A percentile compares a stretch with the other conserved stretches of the same genome.
phyloP scores from a whole-genome alignment of 2,797 vertebrate genomes.

The Enteromius paludinosus region DNA sequence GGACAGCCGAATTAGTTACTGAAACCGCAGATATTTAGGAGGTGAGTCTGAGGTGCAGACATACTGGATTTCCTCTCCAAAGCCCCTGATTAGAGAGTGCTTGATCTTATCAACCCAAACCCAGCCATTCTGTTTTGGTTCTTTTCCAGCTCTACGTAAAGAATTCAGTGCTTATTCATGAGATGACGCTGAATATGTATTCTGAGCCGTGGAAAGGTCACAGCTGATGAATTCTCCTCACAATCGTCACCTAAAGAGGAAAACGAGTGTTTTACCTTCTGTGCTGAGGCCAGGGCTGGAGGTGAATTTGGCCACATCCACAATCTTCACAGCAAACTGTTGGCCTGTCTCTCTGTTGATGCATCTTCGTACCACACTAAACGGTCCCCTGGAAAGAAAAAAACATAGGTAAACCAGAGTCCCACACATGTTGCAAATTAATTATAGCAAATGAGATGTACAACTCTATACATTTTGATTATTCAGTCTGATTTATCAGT shows the following conservation, averaged over 20 bases:
- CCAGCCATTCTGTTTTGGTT: background rate
- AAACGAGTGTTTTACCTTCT: slow-evolving; percentile 84
- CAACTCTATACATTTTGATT: background rate
- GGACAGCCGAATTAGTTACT: background rate
- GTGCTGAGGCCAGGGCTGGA: slow-evolving; percentile 99
- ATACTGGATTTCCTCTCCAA: background rate
- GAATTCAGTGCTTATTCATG: background rate
- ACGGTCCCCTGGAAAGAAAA: slow-evolving; percentile 87
- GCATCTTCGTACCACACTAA: slow-evolving; percentile 97
- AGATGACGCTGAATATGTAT: background rate
- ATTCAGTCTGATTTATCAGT: background rate
- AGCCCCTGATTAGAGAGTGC: background rate
- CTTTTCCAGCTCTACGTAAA: background rate
- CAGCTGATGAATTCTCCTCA: slow-evolving; percentile 15
- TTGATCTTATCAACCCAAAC: background rate
- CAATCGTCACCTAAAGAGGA: slow-evolving; percentile 9
- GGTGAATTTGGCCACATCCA: slow-evolving; percentile 98
- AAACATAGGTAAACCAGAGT: slow-evolving; percentile 18
- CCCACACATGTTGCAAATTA: background rate
- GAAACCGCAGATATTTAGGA: background rate
- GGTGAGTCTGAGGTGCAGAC: background rate
- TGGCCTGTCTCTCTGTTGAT: slow-evolving; percentile 98
- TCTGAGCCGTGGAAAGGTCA: background rate
- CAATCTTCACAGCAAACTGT: slow-evolving; percentile 98
- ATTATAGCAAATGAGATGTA: background rate